Conservation (phyloP, 2,113 vertebrate genomes). For the Trogon surrucura region DNA sequence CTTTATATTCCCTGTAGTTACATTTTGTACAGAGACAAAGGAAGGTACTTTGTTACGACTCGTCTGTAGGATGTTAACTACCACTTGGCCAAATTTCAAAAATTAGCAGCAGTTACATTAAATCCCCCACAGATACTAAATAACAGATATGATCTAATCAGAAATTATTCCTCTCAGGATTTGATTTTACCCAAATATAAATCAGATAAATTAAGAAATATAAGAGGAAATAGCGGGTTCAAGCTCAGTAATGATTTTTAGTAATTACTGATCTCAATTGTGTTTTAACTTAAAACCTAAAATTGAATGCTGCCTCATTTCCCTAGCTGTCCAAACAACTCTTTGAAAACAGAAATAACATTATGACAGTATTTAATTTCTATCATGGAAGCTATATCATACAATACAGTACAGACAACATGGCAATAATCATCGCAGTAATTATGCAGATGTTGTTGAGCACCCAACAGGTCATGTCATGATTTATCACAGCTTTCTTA, state of each 20-base stretch:
- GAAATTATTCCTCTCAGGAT: slow-evolving; percentile 37
- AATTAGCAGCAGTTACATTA: slow-evolving; percentile 40
- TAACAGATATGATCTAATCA: slow-evolving; percentile 51
- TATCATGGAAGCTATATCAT: neutral
- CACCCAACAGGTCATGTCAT: neutral
- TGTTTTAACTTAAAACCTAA: slow-evolving; percentile 52
- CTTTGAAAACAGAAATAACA: slow-evolving; percentile 14
- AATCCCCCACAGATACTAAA: slow-evolving; percentile 26
- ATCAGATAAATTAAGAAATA: slow-evolving; percentile 49
- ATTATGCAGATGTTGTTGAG: neutral
- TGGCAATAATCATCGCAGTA: neutral
- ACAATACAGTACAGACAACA: neutral
- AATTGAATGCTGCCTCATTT: slow-evolving; percentile 51
- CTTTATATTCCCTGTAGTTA: neutral
- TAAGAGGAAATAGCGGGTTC: slow-evolving; percentile 12
- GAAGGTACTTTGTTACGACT: neutral
- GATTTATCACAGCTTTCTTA: neutral
- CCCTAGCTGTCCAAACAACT: slow-evolving; percentile 3
- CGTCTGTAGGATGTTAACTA: neutral
- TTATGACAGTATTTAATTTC: slow-evolving; percentile 13
- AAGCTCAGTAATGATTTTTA: slow-evolving; percentile 35
- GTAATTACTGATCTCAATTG: neutral
- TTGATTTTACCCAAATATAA: slow-evolving; percentile 48
- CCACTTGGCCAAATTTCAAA: slow-evolving; percentile 49
- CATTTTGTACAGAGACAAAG: neutral